These are phyloP conservation scores for Sebastes hubbsi DNA, from an alignment of 2,797 vertebrate species.

Conservation along the genomic window DNA sequence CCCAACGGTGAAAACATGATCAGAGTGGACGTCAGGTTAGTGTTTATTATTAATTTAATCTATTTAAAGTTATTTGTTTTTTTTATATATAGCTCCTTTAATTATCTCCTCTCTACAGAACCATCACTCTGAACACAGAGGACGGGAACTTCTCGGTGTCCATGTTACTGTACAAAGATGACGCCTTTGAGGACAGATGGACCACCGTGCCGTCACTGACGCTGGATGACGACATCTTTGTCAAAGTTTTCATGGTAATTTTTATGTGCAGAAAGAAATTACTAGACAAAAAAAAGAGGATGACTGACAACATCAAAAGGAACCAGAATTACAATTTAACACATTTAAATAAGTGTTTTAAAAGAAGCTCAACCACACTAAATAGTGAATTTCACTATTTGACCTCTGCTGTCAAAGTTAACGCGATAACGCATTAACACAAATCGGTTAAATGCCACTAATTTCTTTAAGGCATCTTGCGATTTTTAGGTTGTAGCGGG, in stretches of 20 bases:
- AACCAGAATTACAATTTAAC: no score
- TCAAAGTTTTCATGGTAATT: conserved; percentile 83
- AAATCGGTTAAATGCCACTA: no score
- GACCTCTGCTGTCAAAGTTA: no score
- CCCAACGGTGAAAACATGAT: conserved; percentile 82
- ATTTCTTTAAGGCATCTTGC: no score
- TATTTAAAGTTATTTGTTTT: not conserved
- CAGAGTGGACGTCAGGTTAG: conserved; percentile 78
- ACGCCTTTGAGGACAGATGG: conserved; percentile 81
- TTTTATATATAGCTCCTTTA: not conserved
- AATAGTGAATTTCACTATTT: no score
- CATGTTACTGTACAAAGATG: conserved; percentile 84
- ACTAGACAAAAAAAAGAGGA: no score
- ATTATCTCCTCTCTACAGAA: conserved; percentile 62
- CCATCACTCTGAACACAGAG: conserved; percentile 83
- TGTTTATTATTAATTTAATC: not conserved
- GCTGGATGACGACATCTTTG: conserved; percentile 84
- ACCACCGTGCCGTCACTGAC: conserved; percentile 81
- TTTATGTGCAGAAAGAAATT: not conserved
- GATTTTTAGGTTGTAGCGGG: no score
- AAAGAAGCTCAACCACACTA: no score
- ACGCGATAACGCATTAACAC: no score
- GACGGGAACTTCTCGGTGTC: conserved; percentile 86
- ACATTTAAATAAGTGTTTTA: no score
- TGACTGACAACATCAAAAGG: no score